A percentile compares a stretch with the other conserved stretches of the same genome.
These are phyloP conservation scores for Coremacera marginata DNA, from an alignment of 2,888 invertebrate species.

Conservation along the genomic window DNA sequence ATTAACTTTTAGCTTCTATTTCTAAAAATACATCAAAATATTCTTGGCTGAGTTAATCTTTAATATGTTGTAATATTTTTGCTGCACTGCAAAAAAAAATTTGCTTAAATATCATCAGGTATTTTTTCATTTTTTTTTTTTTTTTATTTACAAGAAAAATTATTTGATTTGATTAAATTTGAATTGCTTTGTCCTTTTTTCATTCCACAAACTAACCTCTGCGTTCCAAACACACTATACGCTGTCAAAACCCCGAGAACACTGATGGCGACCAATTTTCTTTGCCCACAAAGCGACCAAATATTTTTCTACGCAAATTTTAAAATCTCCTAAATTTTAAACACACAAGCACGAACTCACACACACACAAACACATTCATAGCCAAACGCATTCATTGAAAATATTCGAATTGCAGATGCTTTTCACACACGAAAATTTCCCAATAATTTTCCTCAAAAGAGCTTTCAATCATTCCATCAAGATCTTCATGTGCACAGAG, in stretches of 20 bases:
- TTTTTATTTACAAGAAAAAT: not conserved
- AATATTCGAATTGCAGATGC: not conserved
- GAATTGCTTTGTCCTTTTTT: slow-evolving; percentile 3
- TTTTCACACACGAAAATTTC: slow-evolving; percentile 52
- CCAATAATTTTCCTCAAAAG: slow-evolving; percentile 50
- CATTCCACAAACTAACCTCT: slow-evolving; percentile 67
- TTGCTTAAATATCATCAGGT: not conserved
- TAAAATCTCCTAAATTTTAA: slow-evolving; percentile 26
- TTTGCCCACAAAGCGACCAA: slow-evolving; percentile 66
- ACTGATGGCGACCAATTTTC: slow-evolving; percentile 69
- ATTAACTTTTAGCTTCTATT: not conserved
- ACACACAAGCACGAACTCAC: slow-evolving; percentile 40
- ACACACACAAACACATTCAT: slow-evolving; percentile 37
- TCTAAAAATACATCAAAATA: not conserved
- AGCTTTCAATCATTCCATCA: slow-evolving; percentile 8
- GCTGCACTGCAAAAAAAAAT: not conserved
- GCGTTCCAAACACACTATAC: slow-evolving; percentile 71
- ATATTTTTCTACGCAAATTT: slow-evolving; percentile 51
- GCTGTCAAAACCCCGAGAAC: slow-evolving; percentile 71
- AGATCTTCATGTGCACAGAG: not conserved
- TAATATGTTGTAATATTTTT: not conserved
- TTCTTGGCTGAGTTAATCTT: not conserved
- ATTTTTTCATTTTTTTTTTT: not conserved
- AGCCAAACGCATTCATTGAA: slow-evolving; percentile 35
- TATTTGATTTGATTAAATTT: not conserved